These are phyloP conservation scores for Tragelaphus strepsiceros DNA, from an alignment of 2,113 vertebrate species.

Conservation along the genomic window DNA sequence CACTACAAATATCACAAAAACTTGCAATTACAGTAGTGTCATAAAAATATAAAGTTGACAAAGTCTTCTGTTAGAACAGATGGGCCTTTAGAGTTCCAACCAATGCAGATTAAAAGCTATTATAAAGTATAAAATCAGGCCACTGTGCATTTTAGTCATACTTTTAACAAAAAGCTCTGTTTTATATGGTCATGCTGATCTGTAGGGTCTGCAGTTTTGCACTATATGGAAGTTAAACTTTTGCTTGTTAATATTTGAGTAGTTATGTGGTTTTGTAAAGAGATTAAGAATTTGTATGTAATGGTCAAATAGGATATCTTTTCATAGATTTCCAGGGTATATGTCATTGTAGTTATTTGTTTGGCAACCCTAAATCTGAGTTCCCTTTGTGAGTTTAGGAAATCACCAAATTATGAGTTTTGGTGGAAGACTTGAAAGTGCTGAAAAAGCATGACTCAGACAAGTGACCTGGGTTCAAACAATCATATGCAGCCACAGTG, in stretches of 20 bases:
- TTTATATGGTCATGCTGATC: constrained; percentile 47
- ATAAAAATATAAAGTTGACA: constrained; percentile 79
- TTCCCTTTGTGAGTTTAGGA: not conserved
- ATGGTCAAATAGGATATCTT: not conserved
- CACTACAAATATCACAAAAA: constrained; percentile 70
- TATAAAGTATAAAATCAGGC: constrained; percentile 77
- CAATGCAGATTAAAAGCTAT: constrained; percentile 73
- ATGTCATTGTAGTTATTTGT: not conserved
- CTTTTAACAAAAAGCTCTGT: constrained; percentile 67
- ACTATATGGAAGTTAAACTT: constrained; percentile 61
- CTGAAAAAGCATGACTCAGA: not conserved
- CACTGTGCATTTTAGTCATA: constrained; percentile 76
- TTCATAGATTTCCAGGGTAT: constrained; percentile 7
- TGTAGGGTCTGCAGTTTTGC: constrained; percentile 26
- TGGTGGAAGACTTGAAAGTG: not conserved
- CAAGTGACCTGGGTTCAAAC: not conserved
- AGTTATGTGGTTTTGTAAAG: constrained; percentile 44
- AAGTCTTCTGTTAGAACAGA: constrained; percentile 75
- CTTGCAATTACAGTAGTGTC: constrained; percentile 75
- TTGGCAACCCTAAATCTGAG: constrained; percentile 10
- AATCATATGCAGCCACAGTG: not conserved
- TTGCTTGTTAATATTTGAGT: constrained; percentile 48
- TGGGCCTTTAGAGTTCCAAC: constrained; percentile 67
- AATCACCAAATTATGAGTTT: constrained; percentile 22
- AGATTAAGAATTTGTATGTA: constrained; percentile 42